Evolutionary conservation across 2,113 vertebrate species (phyloP).

Genomic region (Echinops telfairi): DNA sequence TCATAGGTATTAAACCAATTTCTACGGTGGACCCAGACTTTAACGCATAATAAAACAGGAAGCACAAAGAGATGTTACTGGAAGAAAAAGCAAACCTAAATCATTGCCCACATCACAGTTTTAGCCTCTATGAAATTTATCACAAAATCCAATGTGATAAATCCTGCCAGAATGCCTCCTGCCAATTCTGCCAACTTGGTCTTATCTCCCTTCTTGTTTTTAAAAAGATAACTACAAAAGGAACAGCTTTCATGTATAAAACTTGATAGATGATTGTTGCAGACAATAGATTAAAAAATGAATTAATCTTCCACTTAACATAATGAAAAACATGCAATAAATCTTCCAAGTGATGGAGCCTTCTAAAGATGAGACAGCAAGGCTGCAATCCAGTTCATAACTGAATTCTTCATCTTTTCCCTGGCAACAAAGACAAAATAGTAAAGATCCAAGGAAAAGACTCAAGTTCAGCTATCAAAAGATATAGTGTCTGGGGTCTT

Average conservation of each 20-base stretch:
- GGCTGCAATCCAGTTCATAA: background rate
- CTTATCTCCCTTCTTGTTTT: conserved; percentile 32
- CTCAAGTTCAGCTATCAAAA: background rate
- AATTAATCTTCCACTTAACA: conserved; percentile 66
- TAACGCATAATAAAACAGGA: background rate
- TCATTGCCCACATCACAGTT: background rate
- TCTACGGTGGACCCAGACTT: background rate
- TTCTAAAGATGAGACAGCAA: conserved; percentile 52
- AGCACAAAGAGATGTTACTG: background rate
- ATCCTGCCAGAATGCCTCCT: conserved; percentile 37
- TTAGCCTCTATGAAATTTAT: conserved; percentile 37
- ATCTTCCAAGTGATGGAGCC: conserved; percentile 29
- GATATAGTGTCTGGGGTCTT: too few relatives aligned
- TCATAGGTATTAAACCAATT: background rate
- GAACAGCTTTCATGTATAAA: conserved; percentile 51
- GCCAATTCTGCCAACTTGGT: conserved; percentile 40
- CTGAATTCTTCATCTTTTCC: conserved; percentile 20
- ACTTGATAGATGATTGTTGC: conserved; percentile 55
- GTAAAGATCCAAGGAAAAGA: background rate
- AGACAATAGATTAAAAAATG: conserved; percentile 58
- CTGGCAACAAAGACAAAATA: background rate
- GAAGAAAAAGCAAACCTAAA: background rate
- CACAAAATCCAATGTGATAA: conserved; percentile 17
- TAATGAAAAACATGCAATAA: conserved; percentile 61
- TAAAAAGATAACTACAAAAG: conserved; percentile 48